These are phyloP conservation scores for Asteroscopus sphinx DNA, from an alignment of 2,888 invertebrate genomes.

Conservation along the genomic window DNA sequence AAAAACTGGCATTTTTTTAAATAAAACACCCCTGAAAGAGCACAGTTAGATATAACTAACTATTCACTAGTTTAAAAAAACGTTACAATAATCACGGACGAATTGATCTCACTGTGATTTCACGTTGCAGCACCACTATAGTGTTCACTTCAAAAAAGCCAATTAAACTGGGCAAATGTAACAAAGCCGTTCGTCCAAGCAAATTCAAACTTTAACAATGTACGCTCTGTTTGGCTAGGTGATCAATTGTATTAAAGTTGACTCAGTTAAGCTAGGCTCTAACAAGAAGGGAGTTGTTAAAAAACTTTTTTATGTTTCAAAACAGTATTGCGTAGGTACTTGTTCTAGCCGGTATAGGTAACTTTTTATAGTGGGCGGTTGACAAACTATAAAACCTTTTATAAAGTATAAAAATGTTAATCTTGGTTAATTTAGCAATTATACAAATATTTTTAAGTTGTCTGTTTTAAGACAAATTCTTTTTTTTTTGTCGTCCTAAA, in stretches of 20 bases:
- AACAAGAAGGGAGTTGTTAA: slow-evolving; percentile 17
- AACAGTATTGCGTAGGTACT: slow-evolving; percentile 2
- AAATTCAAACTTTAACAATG: slow-evolving; percentile 44
- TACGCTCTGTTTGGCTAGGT: slow-evolving; percentile 33
- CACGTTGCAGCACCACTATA: slow-evolving; percentile 6
- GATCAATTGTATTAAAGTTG: slow-evolving; percentile 39
- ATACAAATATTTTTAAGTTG: too few relatives aligned
- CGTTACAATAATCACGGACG: background rate
- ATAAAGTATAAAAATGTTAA: background rate
- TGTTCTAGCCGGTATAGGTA: background rate
- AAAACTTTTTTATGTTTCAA: slow-evolving; percentile 3
- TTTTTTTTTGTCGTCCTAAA: too few relatives aligned
- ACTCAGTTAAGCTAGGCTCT: slow-evolving; percentile 24
- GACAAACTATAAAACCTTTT: background rate
- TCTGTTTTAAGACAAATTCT: too few relatives aligned
- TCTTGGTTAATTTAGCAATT: too few relatives aligned
- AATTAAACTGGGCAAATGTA: slow-evolving; percentile 31
- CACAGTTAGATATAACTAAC: background rate
- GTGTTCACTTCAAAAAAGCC: slow-evolving; percentile 24
- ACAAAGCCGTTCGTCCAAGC: slow-evolving; percentile 24
- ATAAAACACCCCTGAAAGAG: background rate
- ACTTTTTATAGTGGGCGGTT: background rate
- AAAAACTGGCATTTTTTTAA: background rate
- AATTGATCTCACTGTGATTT: slow-evolving; percentile 16
- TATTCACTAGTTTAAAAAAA: background rate